Evolutionary conservation across 2,888 invertebrate species (phyloP).

Genomic region (Idaea aversata): DNA sequence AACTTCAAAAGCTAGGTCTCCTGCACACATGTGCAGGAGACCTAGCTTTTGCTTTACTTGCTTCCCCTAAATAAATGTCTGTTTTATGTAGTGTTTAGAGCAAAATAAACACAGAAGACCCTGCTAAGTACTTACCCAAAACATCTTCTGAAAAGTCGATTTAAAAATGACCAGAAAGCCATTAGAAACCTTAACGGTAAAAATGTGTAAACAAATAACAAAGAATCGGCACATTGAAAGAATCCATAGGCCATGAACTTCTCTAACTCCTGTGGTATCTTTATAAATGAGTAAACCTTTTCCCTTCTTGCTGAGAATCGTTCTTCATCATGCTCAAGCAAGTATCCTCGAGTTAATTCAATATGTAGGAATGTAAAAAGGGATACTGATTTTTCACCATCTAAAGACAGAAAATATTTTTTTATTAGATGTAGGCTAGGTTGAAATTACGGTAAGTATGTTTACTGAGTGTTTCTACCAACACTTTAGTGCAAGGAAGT

Average conservation of each 20-base stretch:
- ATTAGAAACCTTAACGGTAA: constrained; percentile 94
- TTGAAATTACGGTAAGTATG: no score
- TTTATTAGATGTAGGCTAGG: background rate
- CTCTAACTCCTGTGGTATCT: constrained; percentile 95
- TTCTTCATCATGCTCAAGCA: constrained; percentile 96
- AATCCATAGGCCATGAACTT: constrained; percentile 97
- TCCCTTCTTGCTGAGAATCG: constrained; percentile 95
- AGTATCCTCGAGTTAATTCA: constrained; percentile 95
- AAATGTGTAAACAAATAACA: constrained; percentile 98
- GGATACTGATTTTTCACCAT: constrained; percentile 66
- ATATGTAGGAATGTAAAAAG: constrained; percentile 87
- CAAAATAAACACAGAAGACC: background rate
- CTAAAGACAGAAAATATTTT: constrained; percentile 41
- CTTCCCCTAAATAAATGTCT: no score
- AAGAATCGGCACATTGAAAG: constrained; percentile 97
- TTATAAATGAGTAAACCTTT: constrained; percentile 97
- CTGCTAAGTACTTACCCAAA: constrained; percentile 80
- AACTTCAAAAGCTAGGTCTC: no score
- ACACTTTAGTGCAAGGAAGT: no score
- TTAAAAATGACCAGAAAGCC: constrained; percentile 90
- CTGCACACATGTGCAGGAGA: no score
- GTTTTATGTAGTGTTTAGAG: no score
- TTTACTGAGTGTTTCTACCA: no score
- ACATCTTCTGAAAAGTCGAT: constrained; percentile 86
- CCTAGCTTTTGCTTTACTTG: no score